These are phyloP conservation scores for Odontothrips loti DNA, from an alignment of 2,888 invertebrate genomes.

Conservation along the genomic window DNA sequence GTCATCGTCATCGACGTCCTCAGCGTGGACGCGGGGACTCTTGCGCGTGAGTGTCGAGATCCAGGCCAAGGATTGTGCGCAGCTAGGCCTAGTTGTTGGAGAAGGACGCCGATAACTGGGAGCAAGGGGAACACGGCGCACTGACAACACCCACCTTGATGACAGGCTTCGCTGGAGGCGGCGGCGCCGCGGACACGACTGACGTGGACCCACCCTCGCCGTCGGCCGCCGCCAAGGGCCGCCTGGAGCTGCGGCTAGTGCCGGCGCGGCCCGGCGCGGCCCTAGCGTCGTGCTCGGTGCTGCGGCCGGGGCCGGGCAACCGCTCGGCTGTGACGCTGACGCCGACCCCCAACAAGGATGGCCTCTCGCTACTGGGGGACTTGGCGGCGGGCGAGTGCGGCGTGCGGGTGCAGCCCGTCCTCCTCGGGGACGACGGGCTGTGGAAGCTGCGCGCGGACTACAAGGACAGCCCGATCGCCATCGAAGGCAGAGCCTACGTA, in stretches of 20 bases:
- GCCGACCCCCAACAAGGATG: neutral
- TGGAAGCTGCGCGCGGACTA: neutral
- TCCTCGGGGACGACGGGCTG: neutral
- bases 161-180: neutral
- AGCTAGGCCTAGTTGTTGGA: no score
- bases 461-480: neutral
- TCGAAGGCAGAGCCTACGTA: neutral
- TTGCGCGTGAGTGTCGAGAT: no score
- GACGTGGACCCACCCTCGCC: neutral
- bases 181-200: neutral
- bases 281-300: neutral
- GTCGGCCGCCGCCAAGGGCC: neutral
- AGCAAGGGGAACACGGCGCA: neutral
- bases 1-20: no score
- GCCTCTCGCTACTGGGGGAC: neutral
- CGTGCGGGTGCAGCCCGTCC: neutral
- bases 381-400: neutral
- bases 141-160: neutral
- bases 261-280: neutral
- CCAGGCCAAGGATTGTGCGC: no score
- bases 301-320: neutral
- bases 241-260: neutral
- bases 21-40: no score
- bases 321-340: neutral
- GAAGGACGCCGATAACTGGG: neutral